Evolutionary conservation across 2,797 vertebrate species (phyloP), one percentile per base, ranked within the genome.

Genomic region (Tenualosa ilisha): DNA sequence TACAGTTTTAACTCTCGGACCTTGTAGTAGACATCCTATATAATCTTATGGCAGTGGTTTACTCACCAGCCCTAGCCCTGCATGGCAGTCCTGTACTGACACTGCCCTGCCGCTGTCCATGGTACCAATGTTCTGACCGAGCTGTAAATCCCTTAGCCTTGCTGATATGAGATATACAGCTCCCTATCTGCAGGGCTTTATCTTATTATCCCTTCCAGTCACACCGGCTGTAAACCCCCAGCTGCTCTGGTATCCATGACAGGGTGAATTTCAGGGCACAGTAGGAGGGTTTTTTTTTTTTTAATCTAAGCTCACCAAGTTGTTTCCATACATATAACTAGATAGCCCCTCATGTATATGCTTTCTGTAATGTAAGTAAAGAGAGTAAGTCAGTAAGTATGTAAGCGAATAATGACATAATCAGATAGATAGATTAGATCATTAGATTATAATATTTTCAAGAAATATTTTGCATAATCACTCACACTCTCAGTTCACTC

Each of bases 161-260:
- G 68, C 31, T 43, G 68, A 75, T 43, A 75, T 75, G 15, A 75
- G 68, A 43, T 75, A 20, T 40, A 17, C 37, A 2, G 37, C 17
- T 43, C 17, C 68, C 20, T 43, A 75, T 75, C 68, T 31, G 17
- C 37, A 75, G 68, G 31, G 68, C 68, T 43, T 40, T 37, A 75
- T 75, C 68, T 20, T 75, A 75, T 75, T 75, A 75, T 75, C 68
- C 37, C 68, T 37, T 43, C 13, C 31, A 40, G 68, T 37, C 68
- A 75, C 26, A 72, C 12, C 3, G 26, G 65, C 26, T 72, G 65
- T 13, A 37, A 15, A 72, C 37, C 37, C 17, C 17, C 31, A 43
- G 37, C 68, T 20, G 68, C 68, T 37, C 20, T 37, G 2, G 68
- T 1, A 37, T 75, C 68, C 68, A 75, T 40, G 68, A 17, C 11